Conservation (phyloP, 2,797 vertebrate species). For the Ambastaia sidthimunki region DNA sequence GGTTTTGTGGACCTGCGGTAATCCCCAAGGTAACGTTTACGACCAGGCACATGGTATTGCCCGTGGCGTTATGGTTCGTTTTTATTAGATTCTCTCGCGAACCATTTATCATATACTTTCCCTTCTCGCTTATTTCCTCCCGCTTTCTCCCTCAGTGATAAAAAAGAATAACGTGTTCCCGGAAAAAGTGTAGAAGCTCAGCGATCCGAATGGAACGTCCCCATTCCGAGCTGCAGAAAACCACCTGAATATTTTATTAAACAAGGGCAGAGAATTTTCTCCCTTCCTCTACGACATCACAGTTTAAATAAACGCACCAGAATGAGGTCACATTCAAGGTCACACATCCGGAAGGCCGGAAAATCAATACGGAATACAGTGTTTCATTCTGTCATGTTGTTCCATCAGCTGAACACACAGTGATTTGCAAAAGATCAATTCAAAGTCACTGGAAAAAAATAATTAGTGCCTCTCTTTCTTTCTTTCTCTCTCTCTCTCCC, state of each 20-base stretch:
- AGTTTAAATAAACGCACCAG: conserved; percentile 33
- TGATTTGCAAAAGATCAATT: conserved; percentile 4
- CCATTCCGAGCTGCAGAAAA: conserved; percentile 26
- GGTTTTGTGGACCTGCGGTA: conserved; percentile 31
- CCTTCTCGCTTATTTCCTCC: background rate
- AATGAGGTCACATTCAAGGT: conserved; percentile 41
- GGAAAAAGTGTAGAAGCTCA: background rate
- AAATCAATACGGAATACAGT: conserved; percentile 38
- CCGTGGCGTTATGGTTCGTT: background rate
- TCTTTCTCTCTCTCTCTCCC: background rate
- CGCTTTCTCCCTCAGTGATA: conserved; percentile 15
- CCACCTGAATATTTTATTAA: conserved; percentile 64
- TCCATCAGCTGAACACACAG: background rate
- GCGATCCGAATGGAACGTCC: conserved; percentile 22
- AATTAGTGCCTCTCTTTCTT: background rate
- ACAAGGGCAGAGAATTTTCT: conserved; percentile 42
- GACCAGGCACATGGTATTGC: conserved; percentile 4
- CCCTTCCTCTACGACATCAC: conserved; percentile 13
- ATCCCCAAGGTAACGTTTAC: conserved; percentile 31
- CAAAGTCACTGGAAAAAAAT: background rate
- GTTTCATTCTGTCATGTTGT: conserved; percentile 1
- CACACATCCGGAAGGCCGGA: background rate
- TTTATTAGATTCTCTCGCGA: conserved; percentile 36
- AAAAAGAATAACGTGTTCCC: conserved; percentile 18
- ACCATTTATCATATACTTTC: conserved; percentile 37